Evolutionary conservation across 2,113 vertebrate species (phyloP), one percentile per base, ranked within the genome.

Genomic region (Hyperoodon ampullatus): DNA sequence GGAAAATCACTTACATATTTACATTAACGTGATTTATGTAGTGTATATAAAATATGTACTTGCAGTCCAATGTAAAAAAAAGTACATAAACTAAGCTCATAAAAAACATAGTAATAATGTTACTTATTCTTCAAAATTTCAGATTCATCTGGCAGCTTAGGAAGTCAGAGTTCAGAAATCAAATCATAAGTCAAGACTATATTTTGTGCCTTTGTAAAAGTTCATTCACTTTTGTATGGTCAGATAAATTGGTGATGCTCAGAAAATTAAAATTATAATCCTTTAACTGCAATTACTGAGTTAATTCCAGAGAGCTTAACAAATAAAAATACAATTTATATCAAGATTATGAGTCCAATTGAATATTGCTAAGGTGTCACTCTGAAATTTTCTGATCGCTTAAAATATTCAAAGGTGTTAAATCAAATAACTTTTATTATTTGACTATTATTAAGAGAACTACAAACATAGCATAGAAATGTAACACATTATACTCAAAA

Each of bases 1-100:
- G 50, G 61, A 96, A 97, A 91, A 94, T 94, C 77, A 97, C 87
- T 95, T 95, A 23, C 71, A 15, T 98, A 95, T 81, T 82, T n/a
- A 88, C 0, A 60, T 88, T 96, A 66, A 0, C 23, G 23, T 63
- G 77, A 77, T 90, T 97, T 98, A 97, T 93, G 44, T 88, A 60
- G 11, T 84, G 0, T 33, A 30, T 87, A 97, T 66, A 89, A 98
- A 95, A 93, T 55, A 97, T 94, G 82, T 92, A 95, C 84, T 83
- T 96, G 63, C 5, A 35, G 10, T 86, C 93, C 19, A 90, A 93
- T 94, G 9, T 97, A 88, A 42, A 81, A 88, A 80, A 74, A 50
- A 15, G 2, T 81, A 9, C 65, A 53, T 75, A 92, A 90, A 39
- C 88, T 75, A 96, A 96, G 47, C 12, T 50, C 72, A 96, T 33